A percentile compares a stretch with the other conserved stretches of the same genome.
phyloP scores from a whole-genome alignment of 2,113 vertebrate genomes.

The Triplophysa tibetana region DNA sequence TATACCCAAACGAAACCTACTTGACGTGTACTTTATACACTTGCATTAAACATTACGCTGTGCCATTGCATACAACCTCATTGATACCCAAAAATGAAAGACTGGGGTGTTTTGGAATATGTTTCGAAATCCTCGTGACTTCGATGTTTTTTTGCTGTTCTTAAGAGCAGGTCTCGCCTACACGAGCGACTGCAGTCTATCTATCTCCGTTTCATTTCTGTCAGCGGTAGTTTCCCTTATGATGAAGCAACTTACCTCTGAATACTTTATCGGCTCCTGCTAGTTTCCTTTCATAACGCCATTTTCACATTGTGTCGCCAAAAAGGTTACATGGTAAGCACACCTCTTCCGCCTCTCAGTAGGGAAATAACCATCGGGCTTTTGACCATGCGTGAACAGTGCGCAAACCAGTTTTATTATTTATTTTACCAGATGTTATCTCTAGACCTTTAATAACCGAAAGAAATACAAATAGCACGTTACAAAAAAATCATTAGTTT shows the following conservation, averaged over 20 bases:
- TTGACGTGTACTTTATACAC: neutral
- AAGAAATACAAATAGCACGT: too few species aligned
- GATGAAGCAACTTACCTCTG: slow-evolving; percentile 14
- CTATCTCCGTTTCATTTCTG: neutral
- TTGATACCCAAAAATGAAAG: neutral
- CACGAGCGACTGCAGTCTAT: neutral
- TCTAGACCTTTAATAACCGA: too few species aligned
- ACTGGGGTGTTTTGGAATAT: neutral
- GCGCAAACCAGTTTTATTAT: too few species aligned
- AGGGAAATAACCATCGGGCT: neutral
- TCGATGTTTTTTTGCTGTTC: neutral
- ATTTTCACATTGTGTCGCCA: slow-evolving; percentile 45
- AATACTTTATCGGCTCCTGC: neutral
- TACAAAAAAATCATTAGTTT: too few species aligned
- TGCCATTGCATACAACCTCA: neutral
- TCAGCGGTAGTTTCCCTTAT: neutral
- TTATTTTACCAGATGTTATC: too few species aligned
- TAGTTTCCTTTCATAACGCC: slow-evolving; percentile 34
- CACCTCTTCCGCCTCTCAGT: slow-evolving; percentile 68
- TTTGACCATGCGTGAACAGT: too few species aligned
- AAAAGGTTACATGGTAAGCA: slow-evolving; percentile 53
- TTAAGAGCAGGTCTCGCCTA: neutral
- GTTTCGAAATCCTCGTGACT: neutral
- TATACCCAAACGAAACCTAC: neutral
- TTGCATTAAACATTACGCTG: neutral